These are phyloP conservation scores for Varanus komodoensis DNA, from an alignment of 2,113 vertebrate genomes.

Conservation along the genomic window DNA sequence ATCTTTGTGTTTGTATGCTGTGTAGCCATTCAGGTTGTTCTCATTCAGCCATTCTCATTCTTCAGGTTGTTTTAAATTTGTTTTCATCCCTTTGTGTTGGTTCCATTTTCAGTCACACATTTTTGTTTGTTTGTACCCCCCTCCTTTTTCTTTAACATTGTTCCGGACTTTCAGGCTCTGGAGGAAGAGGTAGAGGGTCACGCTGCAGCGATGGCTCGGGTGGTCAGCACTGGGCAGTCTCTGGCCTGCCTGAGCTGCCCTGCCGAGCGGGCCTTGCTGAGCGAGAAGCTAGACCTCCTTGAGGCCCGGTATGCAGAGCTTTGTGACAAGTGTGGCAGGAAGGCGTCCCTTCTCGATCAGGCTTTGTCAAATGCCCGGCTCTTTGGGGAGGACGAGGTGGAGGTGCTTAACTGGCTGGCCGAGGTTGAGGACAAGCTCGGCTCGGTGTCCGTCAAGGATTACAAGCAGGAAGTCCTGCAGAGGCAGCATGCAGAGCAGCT, in stretches of 20 bases:
- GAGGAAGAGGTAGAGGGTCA: constrained; percentile 89
- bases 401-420: constrained; percentile 99
- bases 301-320: constrained; percentile 86
- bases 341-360: constrained; percentile 90
- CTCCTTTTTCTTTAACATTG: constrained; percentile 40
- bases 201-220: constrained; percentile 81
- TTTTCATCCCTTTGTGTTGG: constrained; percentile 20
- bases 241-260: constrained; percentile 88
- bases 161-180: constrained; percentile 85
- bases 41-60: constrained; percentile 57
- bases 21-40: no score
- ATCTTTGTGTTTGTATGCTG: constrained; percentile 52
- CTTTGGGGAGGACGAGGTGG: constrained; percentile 99
- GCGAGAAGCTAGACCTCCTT: constrained; percentile 86
- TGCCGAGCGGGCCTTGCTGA: constrained; percentile 84
- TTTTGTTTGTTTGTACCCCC: constrained; percentile 79
- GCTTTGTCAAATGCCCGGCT: constrained; percentile 94
- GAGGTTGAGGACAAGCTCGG: constrained; percentile 95
- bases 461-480: constrained; percentile 89
- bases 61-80: constrained; percentile 45
- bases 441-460: constrained; percentile 90
- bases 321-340: constrained; percentile 82
- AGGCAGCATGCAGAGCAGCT: constrained; percentile 92
- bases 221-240: constrained; percentile 84
- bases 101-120: constrained; percentile 42